phyloP scores from a whole-genome alignment of 2,797 vertebrate genomes.

The Spinibarbus caldwelli region DNA sequence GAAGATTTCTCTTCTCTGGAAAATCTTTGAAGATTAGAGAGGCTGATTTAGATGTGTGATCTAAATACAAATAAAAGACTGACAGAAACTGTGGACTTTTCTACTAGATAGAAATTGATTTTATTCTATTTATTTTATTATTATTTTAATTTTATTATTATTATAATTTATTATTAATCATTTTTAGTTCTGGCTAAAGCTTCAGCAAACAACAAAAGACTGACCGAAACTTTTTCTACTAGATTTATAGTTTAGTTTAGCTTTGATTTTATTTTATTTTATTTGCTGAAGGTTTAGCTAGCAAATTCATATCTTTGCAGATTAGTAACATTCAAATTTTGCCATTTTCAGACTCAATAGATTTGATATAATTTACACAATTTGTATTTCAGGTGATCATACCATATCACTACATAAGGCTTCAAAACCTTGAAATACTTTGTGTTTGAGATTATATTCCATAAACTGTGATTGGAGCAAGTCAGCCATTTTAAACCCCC shows the following conservation, averaged over 20 bases:
- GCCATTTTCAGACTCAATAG: background rate
- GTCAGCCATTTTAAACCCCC: conserved; percentile 22
- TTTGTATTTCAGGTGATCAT: background rate
- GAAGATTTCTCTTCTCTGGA: conserved; percentile 14
- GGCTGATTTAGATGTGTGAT: background rate
- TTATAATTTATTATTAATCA: background rate
- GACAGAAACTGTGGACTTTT: background rate
- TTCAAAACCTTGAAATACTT: background rate
- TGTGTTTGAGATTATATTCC: background rate
- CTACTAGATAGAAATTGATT: background rate
- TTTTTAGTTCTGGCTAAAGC: background rate
- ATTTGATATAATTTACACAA: background rate
- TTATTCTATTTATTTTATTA: background rate
- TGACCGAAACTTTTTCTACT: background rate
- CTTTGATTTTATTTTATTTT: background rate
- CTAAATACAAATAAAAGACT: background rate
- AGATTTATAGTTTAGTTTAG: background rate
- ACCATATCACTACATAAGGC: background rate
- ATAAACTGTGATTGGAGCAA: background rate
- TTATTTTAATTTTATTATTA: too few species aligned
- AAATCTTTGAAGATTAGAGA: background rate
- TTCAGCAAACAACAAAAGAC: background rate
- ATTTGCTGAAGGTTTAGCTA: background rate
- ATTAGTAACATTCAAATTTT: too few species aligned
- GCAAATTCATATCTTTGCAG: background rate